Conservation (phyloP, 2,888 invertebrate genomes). For the Arenicola marina region DNA sequence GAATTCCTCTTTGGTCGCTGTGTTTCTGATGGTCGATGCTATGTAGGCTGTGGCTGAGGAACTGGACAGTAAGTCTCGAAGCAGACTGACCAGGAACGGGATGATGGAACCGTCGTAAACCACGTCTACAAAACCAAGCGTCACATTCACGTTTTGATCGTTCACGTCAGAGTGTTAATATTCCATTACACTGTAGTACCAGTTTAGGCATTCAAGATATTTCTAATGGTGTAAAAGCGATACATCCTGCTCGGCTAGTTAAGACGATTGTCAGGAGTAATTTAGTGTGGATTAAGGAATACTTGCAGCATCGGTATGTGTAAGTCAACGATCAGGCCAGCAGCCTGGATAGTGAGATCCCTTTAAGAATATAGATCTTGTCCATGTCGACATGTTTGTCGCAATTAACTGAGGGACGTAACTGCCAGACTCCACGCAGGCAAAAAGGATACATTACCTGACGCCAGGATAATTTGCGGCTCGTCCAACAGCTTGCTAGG, state of each 20-base stretch:
- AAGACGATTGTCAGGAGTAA: too few species aligned
- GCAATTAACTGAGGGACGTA: too few species aligned
- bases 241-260: too few species aligned
- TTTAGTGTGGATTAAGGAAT: too few species aligned
- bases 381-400: too few species aligned
- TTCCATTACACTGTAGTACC: not conserved
- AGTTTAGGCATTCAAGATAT: too few species aligned
- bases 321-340: not conserved
- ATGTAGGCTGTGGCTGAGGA: not conserved
- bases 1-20: not conserved
- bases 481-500: not conserved
- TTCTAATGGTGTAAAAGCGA: too few species aligned
- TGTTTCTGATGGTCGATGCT: not conserved
- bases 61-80: not conserved
- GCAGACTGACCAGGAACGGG: not conserved
- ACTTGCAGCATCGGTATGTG: too few species aligned
- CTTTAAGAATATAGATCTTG: not conserved
- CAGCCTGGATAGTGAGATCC: not conserved
- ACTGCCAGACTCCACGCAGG: too few species aligned
- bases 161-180: not conserved
- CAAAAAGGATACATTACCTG: not conserved
- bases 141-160: too few species aligned
- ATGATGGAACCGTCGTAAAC: slow-evolving; percentile 1
- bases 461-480: not conserved
- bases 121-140: not conserved